Evolutionary conservation across 2,113 vertebrate genomes (phyloP).

Genomic region (Junco hyemalis): DNA sequence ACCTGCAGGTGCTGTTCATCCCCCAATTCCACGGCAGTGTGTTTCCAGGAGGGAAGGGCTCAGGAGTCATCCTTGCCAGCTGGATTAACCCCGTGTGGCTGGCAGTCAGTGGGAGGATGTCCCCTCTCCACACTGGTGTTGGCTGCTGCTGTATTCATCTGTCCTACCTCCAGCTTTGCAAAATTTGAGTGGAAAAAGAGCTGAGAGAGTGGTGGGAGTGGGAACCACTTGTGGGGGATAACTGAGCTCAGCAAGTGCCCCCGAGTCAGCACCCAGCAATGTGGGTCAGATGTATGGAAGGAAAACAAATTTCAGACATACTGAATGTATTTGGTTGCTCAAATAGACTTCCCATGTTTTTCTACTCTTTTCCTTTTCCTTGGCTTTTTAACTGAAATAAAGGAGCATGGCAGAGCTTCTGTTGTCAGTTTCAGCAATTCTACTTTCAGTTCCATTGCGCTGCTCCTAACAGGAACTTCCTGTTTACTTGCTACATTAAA

Average conservation of each 20-base stretch:
- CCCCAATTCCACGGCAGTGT: accelerated
- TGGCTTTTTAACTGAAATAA: not conserved
- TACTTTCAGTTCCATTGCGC: not conserved
- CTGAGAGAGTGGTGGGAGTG: not conserved
- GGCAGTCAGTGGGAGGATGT: not conserved
- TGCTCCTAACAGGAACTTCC: constrained; percentile 31
- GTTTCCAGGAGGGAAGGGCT: not conserved
- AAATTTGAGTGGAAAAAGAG: not conserved
- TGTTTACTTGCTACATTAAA: constrained; percentile 8
- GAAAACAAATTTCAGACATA: not conserved
- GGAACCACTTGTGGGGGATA: not conserved
- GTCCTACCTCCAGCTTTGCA: not conserved
- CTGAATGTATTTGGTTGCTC: not conserved
- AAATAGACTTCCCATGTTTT: accelerated
- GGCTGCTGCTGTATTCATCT: not conserved
- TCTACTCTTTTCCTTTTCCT: not conserved
- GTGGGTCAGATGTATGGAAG: accelerated
- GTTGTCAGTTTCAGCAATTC: accelerated
- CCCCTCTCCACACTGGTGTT: not conserved
- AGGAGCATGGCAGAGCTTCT: accelerated
- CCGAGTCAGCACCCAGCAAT: accelerated
- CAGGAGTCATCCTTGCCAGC: not conserved
- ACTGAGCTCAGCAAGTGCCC: not conserved
- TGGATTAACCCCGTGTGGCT: accelerated
- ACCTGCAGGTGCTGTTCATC: not conserved